phyloP scores from a whole-genome alignment of 1,140 invertebrate genomes.

The Dermatophagoides farinae region DNA sequence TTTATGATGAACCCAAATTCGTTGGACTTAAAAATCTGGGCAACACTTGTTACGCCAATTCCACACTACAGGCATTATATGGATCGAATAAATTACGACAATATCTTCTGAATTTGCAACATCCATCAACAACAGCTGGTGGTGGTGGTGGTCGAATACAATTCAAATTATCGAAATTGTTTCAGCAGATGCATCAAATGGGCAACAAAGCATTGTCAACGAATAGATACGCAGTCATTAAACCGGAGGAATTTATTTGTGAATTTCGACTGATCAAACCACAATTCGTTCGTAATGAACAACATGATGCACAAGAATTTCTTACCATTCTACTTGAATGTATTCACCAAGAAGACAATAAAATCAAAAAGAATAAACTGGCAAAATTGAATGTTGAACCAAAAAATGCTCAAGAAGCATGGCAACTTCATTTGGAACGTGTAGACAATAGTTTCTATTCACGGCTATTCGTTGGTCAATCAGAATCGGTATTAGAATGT shows the following conservation, averaged over 20 bases:
- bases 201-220: too few species aligned
- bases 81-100: background rate
- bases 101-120: background rate
- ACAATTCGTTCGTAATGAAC: background rate
- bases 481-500: background rate
- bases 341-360: background rate
- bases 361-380: background rate
- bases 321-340: background rate
- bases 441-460: background rate
- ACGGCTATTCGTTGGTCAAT: background rate
- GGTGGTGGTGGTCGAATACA: background rate
- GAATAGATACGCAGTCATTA: background rate
- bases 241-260: background rate
- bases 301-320: conserved; percentile 1
- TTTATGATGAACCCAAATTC: background rate
- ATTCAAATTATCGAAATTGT: background rate
- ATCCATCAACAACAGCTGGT: background rate
- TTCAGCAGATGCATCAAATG: background rate
- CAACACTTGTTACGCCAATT: background rate
- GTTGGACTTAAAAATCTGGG: background rate
- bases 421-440: background rate
- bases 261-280: background rate
- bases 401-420: background rate
- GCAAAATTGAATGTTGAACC: background rate
- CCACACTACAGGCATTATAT: background rate